These are phyloP conservation scores for Sepioteuthis lessoniana DNA, from an alignment of 2,888 invertebrate genomes.

Conservation along the genomic window DNA sequence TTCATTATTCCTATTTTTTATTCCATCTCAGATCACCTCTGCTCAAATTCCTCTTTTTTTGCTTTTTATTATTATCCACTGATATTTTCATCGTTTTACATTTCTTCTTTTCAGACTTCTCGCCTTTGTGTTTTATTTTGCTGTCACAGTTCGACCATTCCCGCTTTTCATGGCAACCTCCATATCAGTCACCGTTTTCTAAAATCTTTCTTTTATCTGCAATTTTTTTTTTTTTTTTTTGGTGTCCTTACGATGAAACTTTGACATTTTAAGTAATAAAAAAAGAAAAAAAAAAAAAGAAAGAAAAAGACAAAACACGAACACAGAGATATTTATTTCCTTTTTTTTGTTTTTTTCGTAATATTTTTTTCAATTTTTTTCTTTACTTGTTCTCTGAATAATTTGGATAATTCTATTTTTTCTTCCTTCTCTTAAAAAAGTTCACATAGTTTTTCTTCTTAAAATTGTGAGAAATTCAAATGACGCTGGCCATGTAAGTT, in stretches of 20 bases:
- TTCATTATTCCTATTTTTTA: background rate
- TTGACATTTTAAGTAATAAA: background rate
- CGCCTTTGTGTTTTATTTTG: background rate
- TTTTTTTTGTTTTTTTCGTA: no score
- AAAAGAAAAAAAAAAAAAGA: background rate
- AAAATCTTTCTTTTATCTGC: no score
- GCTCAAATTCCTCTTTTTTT: background rate
- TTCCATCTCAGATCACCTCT: background rate
- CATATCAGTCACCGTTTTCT: background rate
- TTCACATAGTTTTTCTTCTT: no score
- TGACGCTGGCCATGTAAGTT: no score
- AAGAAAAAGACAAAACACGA: no score
- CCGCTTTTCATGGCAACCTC: background rate
- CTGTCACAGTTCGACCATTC: background rate
- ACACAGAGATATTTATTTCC: no score
- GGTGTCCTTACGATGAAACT: background rate
- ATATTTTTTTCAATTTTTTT: no score
- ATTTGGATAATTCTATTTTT: no score
- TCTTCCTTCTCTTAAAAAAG: no score
- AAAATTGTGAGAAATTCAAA: no score
- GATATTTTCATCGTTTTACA: background rate
- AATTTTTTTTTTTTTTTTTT: background rate
- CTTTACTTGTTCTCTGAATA: no score
- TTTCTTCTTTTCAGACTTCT: background rate
- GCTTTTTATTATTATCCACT: background rate